Percentiles rank a stretch among this genome's conserved stretches.
Conservation (phyloP, 2,888 invertebrate genomes). For the Pomacea canaliculata region DNA sequence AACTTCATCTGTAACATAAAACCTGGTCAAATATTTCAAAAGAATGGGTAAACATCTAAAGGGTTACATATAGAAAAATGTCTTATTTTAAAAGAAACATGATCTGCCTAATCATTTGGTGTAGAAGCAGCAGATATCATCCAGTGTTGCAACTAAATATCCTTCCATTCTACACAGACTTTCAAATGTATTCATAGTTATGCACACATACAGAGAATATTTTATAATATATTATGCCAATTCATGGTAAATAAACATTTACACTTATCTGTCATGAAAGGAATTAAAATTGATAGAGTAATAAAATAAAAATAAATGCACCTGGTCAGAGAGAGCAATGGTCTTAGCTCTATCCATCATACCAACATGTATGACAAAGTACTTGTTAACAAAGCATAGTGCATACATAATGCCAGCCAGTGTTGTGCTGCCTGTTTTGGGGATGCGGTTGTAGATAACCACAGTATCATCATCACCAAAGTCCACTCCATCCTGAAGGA, state of each 20-base stretch:
- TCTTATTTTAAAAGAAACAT: too few species aligned
- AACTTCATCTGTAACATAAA: slow-evolving; percentile 30
- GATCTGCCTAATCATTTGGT: too few species aligned
- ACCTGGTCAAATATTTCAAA: background rate
- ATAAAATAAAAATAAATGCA: background rate
- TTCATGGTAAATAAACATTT: too few species aligned
- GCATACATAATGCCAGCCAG: slow-evolving; percentile 34
- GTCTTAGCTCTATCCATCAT: slow-evolving; percentile 29
- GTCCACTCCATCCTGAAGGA: slow-evolving; percentile 2
- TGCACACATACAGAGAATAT: too few species aligned
- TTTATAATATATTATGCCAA: too few species aligned
- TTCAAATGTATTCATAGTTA: too few species aligned
- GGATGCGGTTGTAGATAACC: slow-evolving; percentile 35
- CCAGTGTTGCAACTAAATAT: too few species aligned
- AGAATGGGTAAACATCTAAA: background rate
- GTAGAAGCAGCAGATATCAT: too few species aligned
- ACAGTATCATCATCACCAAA: slow-evolving; percentile 28
- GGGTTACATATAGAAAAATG: too few species aligned
- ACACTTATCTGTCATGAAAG: too few species aligned
- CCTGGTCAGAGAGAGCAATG: slow-evolving; percentile 35
- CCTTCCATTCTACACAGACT: too few species aligned
- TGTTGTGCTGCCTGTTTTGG: slow-evolving; percentile 38
- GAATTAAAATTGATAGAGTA: background rate
- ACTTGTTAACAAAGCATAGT: slow-evolving; percentile 30
- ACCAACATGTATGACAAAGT: slow-evolving; percentile 29